Percentiles rank a stretch among this genome's conserved stretches.
Evolutionary conservation across 2,113 vertebrate species (phyloP).

Genomic region (Nothoprocta pentlandii): DNA sequence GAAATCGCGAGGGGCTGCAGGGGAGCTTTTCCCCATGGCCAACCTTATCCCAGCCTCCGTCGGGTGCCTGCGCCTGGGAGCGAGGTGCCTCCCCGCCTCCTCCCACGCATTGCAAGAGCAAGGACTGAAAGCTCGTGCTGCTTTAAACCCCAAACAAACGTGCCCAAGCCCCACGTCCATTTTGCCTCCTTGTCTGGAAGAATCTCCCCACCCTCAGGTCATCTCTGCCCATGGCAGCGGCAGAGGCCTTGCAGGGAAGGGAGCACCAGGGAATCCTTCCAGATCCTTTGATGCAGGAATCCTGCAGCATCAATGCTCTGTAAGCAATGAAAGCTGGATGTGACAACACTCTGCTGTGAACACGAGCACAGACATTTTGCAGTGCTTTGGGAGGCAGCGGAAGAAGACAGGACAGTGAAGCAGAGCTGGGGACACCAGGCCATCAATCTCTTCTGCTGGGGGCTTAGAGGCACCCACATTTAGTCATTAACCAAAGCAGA

Average conservation of each 20-base stretch:
- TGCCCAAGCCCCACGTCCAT: neutral
- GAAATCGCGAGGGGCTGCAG: neutral
- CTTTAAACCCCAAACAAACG: neutral
- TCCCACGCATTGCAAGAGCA: neutral
- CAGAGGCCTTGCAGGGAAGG: neutral
- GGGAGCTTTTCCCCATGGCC: neutral
- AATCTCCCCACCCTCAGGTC: neutral
- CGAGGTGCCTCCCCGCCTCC: neutral
- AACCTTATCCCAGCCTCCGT: fast-evolving
- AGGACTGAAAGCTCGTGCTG: neutral
- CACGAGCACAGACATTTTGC: neutral
- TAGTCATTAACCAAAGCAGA: constrained; percentile 71
- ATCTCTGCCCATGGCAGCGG: neutral
- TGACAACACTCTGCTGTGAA: neutral
- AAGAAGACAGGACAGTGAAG: neutral
- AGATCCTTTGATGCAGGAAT: neutral
- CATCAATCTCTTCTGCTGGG: constrained; percentile 51
- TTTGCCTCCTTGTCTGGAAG: neutral
- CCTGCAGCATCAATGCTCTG: neutral
- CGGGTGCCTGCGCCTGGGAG: neutral
- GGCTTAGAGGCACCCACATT: constrained; percentile 41
- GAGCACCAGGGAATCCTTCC: neutral
- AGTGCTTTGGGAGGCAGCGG: neutral
- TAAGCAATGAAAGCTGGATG: neutral
- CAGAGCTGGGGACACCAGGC: neutral